These are phyloP conservation scores for Bubo bubo DNA, from an alignment of 2,113 vertebrate species.

Conservation along the genomic window DNA sequence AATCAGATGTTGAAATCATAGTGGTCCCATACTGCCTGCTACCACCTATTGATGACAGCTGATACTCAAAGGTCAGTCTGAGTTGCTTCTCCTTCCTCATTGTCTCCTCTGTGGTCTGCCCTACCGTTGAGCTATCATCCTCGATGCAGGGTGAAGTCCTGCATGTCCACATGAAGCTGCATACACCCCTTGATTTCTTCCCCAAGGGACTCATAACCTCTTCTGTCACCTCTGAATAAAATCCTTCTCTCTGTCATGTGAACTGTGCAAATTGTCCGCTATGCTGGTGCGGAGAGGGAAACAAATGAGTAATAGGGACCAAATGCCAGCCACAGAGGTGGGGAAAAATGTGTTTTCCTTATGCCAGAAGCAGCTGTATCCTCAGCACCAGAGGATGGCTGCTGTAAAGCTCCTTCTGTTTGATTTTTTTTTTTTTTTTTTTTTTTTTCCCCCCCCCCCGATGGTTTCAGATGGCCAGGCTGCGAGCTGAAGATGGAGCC, in stretches of 20 bases:
- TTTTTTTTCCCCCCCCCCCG: background rate
- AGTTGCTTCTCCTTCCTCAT: background rate
- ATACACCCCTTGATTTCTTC: background rate
- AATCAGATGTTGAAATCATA: background rate
- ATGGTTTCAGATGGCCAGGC: rapidly evolving
- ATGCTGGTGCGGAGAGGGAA: background rate
- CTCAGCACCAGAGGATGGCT: background rate
- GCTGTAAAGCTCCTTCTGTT: background rate
- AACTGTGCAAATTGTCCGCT: background rate
- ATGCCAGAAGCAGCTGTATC: background rate
- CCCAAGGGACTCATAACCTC: background rate
- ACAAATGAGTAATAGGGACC: background rate
- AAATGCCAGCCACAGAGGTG: background rate
- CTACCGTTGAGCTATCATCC: background rate
- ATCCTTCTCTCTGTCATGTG: background rate
- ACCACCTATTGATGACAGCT: too few species aligned
- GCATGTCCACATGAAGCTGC: too few species aligned
- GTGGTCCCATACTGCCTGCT: background rate
- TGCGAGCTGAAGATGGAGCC: background rate
- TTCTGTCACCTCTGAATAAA: background rate
- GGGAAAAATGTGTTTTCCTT: background rate
- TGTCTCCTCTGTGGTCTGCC: background rate
- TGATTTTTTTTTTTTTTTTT: background rate
- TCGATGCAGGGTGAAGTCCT: background rate
- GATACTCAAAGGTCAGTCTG: too few species aligned